A percentile compares a stretch with the other conserved stretches of the same genome.
Evolutionary conservation across 2,797 vertebrate species (phyloP).

Genomic region (Danio jaintianensis): DNA sequence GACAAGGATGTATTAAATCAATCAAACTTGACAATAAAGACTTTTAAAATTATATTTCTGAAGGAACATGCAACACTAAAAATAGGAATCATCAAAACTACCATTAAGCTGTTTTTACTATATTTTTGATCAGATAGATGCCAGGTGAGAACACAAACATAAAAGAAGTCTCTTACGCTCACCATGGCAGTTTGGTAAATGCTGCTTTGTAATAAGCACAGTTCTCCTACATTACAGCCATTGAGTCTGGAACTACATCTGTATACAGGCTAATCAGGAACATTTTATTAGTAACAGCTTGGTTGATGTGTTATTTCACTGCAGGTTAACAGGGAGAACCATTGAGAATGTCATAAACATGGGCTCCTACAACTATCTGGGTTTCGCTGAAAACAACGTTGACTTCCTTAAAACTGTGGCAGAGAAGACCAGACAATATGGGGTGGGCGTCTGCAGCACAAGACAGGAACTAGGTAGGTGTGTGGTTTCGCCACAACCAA

Average conservation of each 20-base stretch:
- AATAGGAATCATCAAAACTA: neutral
- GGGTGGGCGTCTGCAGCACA: constrained; percentile 87
- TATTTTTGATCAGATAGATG: constrained; percentile 9
- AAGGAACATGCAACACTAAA: neutral
- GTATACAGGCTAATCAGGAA: neutral
- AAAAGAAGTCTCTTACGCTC: too few species aligned
- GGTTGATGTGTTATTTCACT: constrained; percentile 10
- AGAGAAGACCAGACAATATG: constrained; percentile 78
- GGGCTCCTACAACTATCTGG: constrained; percentile 98
- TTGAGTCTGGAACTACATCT: neutral
- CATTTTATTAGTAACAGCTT: neutral
- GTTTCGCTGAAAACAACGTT: constrained; percentile 85
- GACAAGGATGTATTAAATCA: neutral
- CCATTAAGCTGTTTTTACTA: neutral
- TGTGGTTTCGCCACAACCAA: constrained; percentile 48
- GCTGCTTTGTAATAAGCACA: neutral
- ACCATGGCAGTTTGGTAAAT: too few species aligned
- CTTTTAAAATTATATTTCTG: too few species aligned
- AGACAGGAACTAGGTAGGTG: constrained; percentile 91
- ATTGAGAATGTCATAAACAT: constrained; percentile 92
- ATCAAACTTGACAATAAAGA: too few species aligned
- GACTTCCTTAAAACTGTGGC: constrained; percentile 88
- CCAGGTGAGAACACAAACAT: too few species aligned
- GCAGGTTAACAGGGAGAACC: constrained; percentile 88
- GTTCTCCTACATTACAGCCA: neutral